Conservation (phyloP, 2,888 invertebrate species). For the Cantharis nigra region DNA sequence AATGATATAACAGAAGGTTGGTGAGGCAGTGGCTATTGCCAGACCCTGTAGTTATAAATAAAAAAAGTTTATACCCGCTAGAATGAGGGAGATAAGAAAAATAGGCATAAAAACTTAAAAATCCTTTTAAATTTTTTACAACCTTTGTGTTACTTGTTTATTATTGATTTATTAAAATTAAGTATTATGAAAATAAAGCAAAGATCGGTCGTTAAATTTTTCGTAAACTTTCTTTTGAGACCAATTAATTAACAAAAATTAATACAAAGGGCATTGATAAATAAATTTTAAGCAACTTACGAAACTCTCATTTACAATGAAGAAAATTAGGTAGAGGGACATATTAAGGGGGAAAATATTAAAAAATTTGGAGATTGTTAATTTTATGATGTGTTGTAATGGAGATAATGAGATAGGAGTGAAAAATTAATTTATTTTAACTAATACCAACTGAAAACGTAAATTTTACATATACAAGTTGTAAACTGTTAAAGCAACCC, state of each 20-base stretch:
- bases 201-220: neutral
- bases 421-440: neutral
- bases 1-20: no score
- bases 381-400: neutral
- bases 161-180: neutral
- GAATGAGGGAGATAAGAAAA: neutral
- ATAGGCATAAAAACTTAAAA: neutral
- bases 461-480: slow-evolving; percentile 7
- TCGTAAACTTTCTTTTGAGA: neutral
- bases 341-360: no score
- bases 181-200: neutral
- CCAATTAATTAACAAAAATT: neutral
- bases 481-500: slow-evolving; percentile 17
- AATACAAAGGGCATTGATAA: neutral
- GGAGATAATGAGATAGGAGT: neutral
- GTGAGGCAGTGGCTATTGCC: neutral
- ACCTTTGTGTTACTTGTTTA: neutral
- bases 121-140: neutral
- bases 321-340: neutral
- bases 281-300: neutral
- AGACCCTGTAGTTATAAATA: neutral
- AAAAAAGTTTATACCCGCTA: neutral
- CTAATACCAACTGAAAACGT: neutral
- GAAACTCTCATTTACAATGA: neutral
- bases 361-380: no score